phyloP scores from a whole-genome alignment of 2,888 invertebrate genomes.

The Mantis religiosa region DNA sequence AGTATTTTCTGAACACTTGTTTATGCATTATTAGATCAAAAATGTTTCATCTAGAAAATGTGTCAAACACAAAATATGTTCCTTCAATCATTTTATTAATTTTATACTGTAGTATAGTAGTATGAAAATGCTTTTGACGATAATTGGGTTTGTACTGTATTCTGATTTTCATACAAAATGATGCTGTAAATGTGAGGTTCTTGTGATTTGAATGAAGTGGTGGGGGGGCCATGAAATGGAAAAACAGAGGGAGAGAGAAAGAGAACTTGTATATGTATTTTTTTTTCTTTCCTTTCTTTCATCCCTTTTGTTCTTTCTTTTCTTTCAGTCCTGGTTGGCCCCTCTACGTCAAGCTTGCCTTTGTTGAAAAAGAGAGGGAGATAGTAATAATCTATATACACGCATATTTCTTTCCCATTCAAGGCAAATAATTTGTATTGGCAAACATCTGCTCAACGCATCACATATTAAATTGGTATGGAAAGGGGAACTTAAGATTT shows the following conservation, averaged over 20 bases:
- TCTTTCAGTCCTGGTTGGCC: background rate
- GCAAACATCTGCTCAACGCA: conserved; percentile 5
- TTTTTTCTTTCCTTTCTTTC: too few species aligned
- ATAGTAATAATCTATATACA: background rate
- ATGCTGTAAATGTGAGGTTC: background rate
- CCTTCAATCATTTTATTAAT: background rate
- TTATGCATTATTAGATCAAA: background rate
- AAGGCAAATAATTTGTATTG: background rate
- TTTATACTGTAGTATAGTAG: background rate
- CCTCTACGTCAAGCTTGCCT: background rate
- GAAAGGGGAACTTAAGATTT: background rate
- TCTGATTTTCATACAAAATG: background rate
- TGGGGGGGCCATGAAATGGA: too few species aligned
- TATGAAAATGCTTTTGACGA: background rate
- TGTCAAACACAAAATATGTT: background rate
- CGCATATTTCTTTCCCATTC: background rate
- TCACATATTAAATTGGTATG: conserved; percentile 8
- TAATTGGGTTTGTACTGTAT: background rate
- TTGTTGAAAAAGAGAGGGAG: background rate
- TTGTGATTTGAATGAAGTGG: background rate
- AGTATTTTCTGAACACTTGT: background rate
- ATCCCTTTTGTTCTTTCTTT: background rate
- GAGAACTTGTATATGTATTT: too few species aligned
- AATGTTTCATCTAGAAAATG: background rate
- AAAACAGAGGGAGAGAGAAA: too few species aligned